Base-by-base conservation (phyloP, 2,888 invertebrate genomes). In the Myathropa florea region DNA sequence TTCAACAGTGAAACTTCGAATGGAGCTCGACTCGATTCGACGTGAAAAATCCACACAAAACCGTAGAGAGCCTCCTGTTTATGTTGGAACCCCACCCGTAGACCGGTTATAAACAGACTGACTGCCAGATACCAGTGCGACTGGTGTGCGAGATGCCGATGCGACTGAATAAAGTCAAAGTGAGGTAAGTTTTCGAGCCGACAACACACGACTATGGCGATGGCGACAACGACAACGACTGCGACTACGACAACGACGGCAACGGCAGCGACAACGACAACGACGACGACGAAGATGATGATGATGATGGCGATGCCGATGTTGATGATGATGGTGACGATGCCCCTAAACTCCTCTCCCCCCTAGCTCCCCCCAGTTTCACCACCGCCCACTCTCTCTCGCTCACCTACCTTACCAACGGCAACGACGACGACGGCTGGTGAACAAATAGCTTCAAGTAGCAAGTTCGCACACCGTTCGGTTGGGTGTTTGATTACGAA, bases 91-190 rank as follows among this genome's bases (percentile, higher is more conserved):
- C 86, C 86, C 83, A 86, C 86, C 86, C 83, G 83, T 82, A 86
- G 72, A 86, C 86, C 86, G 86, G 86, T 86, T 86, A 83, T 86
- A 78, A 86, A 83, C 86, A 86, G 83, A 86, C 86, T 86, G 83
- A 78, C 78, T 72, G 70, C 70, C 55, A 71, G 33, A 55, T 39
- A 46, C 21, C 36, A 75, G 59, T 70, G 77, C 72, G 71, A 71
- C 65, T 76, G 71, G 76, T 82, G 81, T 85, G 77, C 85, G 81
- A 46, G 46, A 81, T 81, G 75, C 83, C 68, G 64, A 83, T 78
- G 82, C 82, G 71, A 76, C 72, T 63, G 85, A 85, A 81, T 77
- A 85, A 85, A 85, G 85, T 85, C 85, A 85, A 82, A 85, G 67
- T 77, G 85, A 85, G 85, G 85, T 85, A 77, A 81, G 85, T 85